Conservation (phyloP, 1,140 invertebrate genomes). For the Sitophilus oryzae region DNA sequence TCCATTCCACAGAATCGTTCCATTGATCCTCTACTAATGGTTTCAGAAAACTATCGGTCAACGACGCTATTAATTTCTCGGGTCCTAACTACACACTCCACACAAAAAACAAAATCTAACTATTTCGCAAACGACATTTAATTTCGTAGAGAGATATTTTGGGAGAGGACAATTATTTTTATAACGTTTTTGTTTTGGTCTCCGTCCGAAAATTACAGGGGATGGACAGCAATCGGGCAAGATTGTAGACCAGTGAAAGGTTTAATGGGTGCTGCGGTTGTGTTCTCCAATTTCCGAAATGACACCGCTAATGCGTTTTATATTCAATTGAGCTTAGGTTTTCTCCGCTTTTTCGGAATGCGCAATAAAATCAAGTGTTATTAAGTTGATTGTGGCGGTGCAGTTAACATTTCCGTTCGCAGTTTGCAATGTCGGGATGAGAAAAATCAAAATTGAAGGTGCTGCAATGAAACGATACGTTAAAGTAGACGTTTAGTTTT, state of each 20-base stretch:
- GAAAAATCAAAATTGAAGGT: no score
- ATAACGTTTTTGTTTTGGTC: neutral
- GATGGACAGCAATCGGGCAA: slow-evolving; percentile 1
- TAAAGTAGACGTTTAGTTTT: no score
- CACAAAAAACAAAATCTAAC: slow-evolving; percentile 4
- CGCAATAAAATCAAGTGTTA: neutral
- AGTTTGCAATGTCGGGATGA: no score
- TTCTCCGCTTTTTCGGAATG: neutral
- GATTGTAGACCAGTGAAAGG: neutral
- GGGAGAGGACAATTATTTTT: slow-evolving; percentile 1
- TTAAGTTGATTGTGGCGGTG: no score
- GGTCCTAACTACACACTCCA: neutral
- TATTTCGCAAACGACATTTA: slow-evolving; percentile 11
- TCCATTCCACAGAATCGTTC: neutral
- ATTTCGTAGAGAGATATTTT: no score
- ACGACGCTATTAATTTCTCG: neutral
- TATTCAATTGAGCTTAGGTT: neutral
- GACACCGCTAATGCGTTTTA: slow-evolving; percentile 8
- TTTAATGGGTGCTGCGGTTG: slow-evolving; percentile 1
- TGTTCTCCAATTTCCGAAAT: neutral
- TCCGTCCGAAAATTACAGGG: neutral
- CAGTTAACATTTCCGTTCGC: no score
- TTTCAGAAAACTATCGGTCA: no score
- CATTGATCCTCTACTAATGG: slow-evolving; percentile 4
- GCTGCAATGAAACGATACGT: no score